Conservation (phyloP, 2,888 invertebrate species). For the Liodrosophila aerea region DNA sequence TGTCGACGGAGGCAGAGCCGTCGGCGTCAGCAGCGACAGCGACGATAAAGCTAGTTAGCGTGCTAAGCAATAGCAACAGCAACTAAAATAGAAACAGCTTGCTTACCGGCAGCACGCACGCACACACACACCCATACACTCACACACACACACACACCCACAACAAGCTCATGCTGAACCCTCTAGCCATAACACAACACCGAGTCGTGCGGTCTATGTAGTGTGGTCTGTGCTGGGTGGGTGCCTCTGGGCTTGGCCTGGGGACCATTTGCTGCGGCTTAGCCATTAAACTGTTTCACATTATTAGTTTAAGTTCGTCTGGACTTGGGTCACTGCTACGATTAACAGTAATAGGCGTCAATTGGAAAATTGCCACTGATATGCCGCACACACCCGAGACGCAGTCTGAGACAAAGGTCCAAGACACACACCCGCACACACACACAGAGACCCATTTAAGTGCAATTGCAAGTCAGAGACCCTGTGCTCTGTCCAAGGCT, state of each 20-base stretch:
- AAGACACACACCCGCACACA: not conserved
- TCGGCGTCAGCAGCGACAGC: slow-evolving; percentile 28
- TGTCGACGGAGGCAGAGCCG: slow-evolving; percentile 17
- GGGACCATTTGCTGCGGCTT: slow-evolving; percentile 64
- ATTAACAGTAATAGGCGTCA: slow-evolving; percentile 76
- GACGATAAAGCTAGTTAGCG: slow-evolving; percentile 50
- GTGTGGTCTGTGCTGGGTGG: slow-evolving; percentile 33
- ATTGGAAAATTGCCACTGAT: slow-evolving; percentile 75
- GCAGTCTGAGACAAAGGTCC: slow-evolving; percentile 25
- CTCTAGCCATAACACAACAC: too few species aligned
- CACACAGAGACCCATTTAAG: not conserved
- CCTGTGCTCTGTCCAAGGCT: slow-evolving; percentile 28
- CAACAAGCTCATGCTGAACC: slow-evolving; percentile 22
- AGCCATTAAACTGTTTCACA: slow-evolving; percentile 71
- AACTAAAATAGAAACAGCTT: slow-evolving; percentile 1
- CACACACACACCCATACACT: slow-evolving; percentile 9
- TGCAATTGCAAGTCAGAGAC: too few species aligned
- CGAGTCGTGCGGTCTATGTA: slow-evolving; percentile 60
- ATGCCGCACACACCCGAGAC: slow-evolving; percentile 49
- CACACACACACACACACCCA: slow-evolving; percentile 16
- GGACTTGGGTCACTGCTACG: slow-evolving; percentile 78
- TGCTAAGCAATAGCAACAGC: slow-evolving; percentile 35
- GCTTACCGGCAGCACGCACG: slow-evolving; percentile 20
- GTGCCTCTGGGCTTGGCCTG: slow-evolving; percentile 46
- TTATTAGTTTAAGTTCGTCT: slow-evolving; percentile 77